Evolutionary conservation across 2,888 invertebrate genomes (phyloP).

Genomic region (Drosophila subsilvestris): DNA sequence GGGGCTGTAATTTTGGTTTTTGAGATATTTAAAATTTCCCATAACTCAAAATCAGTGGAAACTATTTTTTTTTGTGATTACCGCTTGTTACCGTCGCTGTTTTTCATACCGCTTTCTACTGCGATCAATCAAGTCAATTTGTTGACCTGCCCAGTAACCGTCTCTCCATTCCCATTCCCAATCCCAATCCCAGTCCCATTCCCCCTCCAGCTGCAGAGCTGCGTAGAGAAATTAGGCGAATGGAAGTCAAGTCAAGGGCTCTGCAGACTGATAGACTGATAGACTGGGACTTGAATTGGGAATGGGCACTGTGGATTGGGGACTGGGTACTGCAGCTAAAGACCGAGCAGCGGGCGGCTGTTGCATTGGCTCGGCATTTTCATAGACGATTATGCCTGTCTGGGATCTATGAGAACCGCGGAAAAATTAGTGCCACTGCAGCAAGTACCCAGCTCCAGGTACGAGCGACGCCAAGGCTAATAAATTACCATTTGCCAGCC

Average conservation of each 20-base stretch:
- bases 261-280: too few relatives aligned
- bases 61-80: slow-evolving; percentile 79
- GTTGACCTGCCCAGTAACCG: slow-evolving; percentile 57
- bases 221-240: slow-evolving; percentile 29
- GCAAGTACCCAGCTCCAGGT: slow-evolving; percentile 46
- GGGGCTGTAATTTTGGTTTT: slow-evolving; percentile 68
- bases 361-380: slow-evolving; percentile 46
- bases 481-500: slow-evolving; percentile 20
- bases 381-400: slow-evolving; percentile 55
- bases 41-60: slow-evolving; percentile 81
- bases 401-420: slow-evolving; percentile 50
- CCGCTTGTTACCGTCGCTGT: slow-evolving; percentile 70
- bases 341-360: slow-evolving; percentile 19
- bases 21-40: slow-evolving; percentile 73
- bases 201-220: not conserved
- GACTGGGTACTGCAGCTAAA: not conserved
- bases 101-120: slow-evolving; percentile 72
- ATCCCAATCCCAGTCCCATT: not conserved
- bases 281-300: not conserved
- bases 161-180: not conserved
- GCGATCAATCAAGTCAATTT: slow-evolving; percentile 76
- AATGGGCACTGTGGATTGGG: not conserved
- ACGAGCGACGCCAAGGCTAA: slow-evolving; percentile 19
- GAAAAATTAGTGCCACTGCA: slow-evolving; percentile 52
- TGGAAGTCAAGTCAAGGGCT: slow-evolving; percentile 19